phyloP scores from a whole-genome alignment of 2,113 vertebrate genomes.

The Gallinago undulata region DNA sequence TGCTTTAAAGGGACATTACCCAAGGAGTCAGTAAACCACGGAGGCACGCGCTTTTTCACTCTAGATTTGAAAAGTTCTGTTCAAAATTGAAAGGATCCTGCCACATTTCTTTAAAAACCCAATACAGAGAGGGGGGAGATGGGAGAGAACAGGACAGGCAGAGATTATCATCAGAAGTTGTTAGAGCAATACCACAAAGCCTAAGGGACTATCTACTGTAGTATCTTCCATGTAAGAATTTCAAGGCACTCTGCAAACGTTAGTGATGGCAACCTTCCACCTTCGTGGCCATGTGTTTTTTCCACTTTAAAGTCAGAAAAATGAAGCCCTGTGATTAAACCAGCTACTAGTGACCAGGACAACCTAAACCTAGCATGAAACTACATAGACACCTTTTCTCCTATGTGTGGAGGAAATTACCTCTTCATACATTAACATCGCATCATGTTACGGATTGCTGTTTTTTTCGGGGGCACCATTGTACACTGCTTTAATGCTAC shows the following conservation, averaged over 20 bases:
- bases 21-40: background rate
- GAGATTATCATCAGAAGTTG: rapidly evolving
- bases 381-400: background rate
- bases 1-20: constrained; percentile 54
- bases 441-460: background rate
- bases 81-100: background rate
- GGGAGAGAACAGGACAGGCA: background rate
- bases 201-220: background rate
- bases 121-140: background rate
- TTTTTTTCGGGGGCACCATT: background rate
- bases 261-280: background rate
- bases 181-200: background rate
- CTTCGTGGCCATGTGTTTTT: background rate
- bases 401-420: background rate
- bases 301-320: background rate
- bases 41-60: background rate
- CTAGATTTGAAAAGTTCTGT: background rate
- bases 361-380: background rate
- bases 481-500: too few relatives aligned
- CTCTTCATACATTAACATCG: background rate
- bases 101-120: background rate
- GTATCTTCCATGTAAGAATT: background rate
- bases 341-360: background rate
- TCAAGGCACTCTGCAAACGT: background rate
- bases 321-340: background rate